Evolutionary conservation across 2,113 vertebrate species (phyloP), one percentile per base, ranked within the genome.

Genomic region (Columba livia): DNA sequence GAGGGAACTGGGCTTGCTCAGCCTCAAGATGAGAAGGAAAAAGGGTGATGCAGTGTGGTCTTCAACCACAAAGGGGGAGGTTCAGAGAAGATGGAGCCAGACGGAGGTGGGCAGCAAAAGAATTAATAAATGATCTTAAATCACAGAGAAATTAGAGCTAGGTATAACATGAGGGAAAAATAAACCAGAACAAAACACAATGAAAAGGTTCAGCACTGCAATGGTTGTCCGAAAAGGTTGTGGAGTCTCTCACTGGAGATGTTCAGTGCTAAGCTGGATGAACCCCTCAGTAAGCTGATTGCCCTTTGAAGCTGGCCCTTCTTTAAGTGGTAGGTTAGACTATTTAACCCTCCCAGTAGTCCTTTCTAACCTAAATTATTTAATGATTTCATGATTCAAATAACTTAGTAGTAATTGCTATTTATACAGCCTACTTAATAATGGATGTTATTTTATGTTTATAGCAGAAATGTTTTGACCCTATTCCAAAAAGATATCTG

Each of bases 401-500:
- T n/a, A 62, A 54, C 42, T 81, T 66, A 29, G 7, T 1, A 1
- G 23, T 32, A 84, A 91, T 56, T 79, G 34, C 12, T 89, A 87
- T 81, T 89, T 81, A 78, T 38, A 67, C 14, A 60, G 42, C 7
- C 29, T 71, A 18, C 19, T 93, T 67, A 93, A 92, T 89, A 86
- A 89, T 67, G 20, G 48, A 94, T 85, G 32, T 24, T 61, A 91
- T 80, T 84, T 81, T 61, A 67, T 67, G 61, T 67, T 74, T 81
- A 13, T 54, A 60, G n/a, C 60, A 78, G 32, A 67, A 47, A 53
- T 15, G 23, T 24, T 79, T 81, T 62, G 48, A 82, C 48, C 78
- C 32, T 44, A 16, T 26, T 89, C 24, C 31, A 74, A n/a, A 62
- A 51, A 75, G 10, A n/a, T 19, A 71, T 31, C 32, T 34, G 5